These are phyloP conservation scores for Coronaproctus castanopsis DNA, from an alignment of 2,888 invertebrate species.

Conservation along the genomic window DNA sequence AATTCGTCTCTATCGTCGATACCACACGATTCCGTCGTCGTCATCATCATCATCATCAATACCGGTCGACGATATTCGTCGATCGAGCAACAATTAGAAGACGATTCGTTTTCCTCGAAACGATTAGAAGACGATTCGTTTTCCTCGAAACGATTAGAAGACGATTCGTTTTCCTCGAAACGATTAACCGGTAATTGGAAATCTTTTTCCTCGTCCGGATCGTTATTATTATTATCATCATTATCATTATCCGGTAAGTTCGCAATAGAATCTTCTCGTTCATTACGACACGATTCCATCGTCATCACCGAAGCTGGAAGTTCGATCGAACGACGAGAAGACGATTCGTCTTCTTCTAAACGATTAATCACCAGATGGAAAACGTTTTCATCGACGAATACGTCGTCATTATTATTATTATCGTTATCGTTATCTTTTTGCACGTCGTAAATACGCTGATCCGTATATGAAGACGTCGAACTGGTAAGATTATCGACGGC, in stretches of 20 bases:
- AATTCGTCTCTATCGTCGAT: slow-evolving; percentile 26
- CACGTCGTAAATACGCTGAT: neutral
- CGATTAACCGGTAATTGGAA: neutral
- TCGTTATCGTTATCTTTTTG: neutral
- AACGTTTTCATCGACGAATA: too few relatives aligned
- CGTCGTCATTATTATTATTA: too few relatives aligned
- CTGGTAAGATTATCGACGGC: neutral
- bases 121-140: neutral
- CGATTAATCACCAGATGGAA: neutral
- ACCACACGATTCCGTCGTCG: slow-evolving; percentile 25
- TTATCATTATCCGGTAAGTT: slow-evolving; percentile 20
- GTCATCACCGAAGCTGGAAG: neutral
- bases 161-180: neutral
- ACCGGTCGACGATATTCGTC: slow-evolving; percentile 17
- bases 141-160: neutral
- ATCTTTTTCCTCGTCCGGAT: too few relatives aligned
- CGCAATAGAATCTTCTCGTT: slow-evolving; percentile 24
- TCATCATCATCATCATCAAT: slow-evolving; percentile 13
- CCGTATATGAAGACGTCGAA: neutral
- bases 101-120: neutral
- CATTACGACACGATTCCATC: too few relatives aligned
- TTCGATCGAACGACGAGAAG: neutral
- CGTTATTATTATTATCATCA: too few relatives aligned
- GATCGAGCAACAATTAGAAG: slow-evolving; percentile 16
- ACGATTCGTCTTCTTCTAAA: neutral